Percentiles rank a stretch among this genome's conserved stretches.
These are phyloP conservation scores for Ashinkailepas kermadecensis DNA, from an alignment of 2,888 invertebrate genomes.

Conservation along the genomic window DNA sequence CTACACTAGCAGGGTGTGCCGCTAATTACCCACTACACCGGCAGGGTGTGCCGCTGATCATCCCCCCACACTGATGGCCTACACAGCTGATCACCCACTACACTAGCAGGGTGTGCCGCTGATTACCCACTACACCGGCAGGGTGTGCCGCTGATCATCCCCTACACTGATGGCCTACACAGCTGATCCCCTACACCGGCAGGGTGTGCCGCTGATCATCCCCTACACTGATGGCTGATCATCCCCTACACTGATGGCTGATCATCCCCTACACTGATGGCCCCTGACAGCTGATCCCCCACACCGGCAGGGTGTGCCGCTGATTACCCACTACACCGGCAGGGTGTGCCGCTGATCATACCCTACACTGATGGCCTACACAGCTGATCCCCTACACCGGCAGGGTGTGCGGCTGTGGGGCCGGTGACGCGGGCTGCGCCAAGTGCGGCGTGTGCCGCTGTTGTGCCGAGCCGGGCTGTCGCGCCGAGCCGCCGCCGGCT, in stretches of 20 bases:
- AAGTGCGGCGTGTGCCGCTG: conserved; percentile 85
- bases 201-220: conserved; percentile 81
- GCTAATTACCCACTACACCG: conserved; percentile 49
- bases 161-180: too few species aligned
- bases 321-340: conserved; percentile 26
- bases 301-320: too few species aligned
- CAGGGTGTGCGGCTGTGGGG: conserved; percentile 90
- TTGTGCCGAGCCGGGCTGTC: conserved; percentile 56
- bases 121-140: too few species aligned
- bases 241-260: too few species aligned
- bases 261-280: not conserved
- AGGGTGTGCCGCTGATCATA: conserved; percentile 90
- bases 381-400: conserved; percentile 24
- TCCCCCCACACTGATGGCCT: conserved; percentile 3
- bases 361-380: too few species aligned
- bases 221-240: too few species aligned
- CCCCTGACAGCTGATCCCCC: conserved; percentile 25
- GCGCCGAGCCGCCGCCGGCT: conserved; percentile 26
- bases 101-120: too few species aligned
- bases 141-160: too few species aligned
- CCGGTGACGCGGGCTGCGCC: conserved; percentile 88
- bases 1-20: conserved; percentile 63
- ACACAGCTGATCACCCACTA: not conserved
- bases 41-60: too few species aligned
- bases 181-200: conserved; percentile 27